Percentiles rank a stretch among this genome's conserved stretches.
Evolutionary conservation across 2,888 invertebrate genomes (phyloP).

Genomic region (Eupithecia insigniata): DNA sequence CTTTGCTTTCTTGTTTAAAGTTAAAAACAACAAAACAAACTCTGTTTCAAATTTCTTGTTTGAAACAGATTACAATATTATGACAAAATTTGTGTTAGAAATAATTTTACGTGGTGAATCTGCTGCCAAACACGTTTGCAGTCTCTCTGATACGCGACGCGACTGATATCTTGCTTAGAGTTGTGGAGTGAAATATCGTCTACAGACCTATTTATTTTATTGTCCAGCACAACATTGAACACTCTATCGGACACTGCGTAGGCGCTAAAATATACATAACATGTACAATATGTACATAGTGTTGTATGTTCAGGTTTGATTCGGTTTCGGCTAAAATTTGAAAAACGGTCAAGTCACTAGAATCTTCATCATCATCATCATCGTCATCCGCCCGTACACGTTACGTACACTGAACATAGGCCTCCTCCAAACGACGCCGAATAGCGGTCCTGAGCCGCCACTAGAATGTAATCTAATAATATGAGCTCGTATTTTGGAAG

Average conservation of each 20-base stretch:
- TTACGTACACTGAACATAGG: no score
- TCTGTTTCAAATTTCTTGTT: no score
- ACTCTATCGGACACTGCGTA: constrained; percentile 74
- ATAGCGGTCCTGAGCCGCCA: no score
- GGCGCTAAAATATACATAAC: constrained; percentile 60
- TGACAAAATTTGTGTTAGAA: neutral
- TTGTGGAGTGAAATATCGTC: constrained; percentile 38
- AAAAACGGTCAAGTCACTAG: neutral
- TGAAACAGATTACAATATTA: no score
- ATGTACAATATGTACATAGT: no score
- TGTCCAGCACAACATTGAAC: constrained; percentile 59
- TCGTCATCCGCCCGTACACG: no score
- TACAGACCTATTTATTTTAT: constrained; percentile 63
- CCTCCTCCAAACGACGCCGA: no score
- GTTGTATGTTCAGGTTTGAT: neutral
- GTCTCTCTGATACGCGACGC: neutral
- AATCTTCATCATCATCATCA: no score
- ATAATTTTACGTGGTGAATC: neutral
- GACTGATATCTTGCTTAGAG: neutral
- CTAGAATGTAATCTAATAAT: neutral
- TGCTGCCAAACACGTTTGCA: neutral
- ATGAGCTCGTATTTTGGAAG: neutral
- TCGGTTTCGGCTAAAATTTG: constrained; percentile 3
- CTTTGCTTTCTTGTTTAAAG: no score
- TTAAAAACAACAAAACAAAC: no score